Evolutionary conservation across 2,113 vertebrate genomes (phyloP).

Genomic region (Eurystomus gularis): DNA sequence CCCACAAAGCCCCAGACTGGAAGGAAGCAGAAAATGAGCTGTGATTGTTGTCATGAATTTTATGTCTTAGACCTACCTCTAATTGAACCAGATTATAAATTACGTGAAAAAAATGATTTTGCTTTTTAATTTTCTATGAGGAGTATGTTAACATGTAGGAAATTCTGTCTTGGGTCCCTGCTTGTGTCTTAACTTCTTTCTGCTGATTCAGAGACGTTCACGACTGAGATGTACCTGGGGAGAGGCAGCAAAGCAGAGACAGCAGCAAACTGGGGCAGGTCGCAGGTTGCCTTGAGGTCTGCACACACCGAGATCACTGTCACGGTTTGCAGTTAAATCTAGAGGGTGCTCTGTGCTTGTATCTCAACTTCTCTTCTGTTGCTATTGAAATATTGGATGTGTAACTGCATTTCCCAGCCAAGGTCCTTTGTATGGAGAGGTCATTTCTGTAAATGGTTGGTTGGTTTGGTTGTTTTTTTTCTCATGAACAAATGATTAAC

Average conservation of each 20-base stretch:
- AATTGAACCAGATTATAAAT: background rate
- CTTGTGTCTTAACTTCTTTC: background rate
- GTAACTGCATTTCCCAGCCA: background rate
- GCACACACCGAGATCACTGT: accelerated
- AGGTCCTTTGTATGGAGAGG: accelerated
- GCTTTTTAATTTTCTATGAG: background rate
- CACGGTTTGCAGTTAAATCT: background rate
- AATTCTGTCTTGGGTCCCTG: background rate
- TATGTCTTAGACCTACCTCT: background rate
- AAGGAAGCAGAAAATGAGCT: background rate
- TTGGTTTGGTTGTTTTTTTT: background rate
- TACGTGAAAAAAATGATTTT: background rate
- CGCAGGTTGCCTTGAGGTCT: background rate
- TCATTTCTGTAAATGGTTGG: constrained; percentile 3
- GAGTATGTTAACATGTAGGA: background rate
- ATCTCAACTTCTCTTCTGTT: background rate
- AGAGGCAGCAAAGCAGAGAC: background rate
- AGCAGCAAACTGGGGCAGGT: background rate
- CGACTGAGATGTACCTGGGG: accelerated
- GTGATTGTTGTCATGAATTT: background rate
- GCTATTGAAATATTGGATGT: background rate
- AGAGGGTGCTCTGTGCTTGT: background rate
- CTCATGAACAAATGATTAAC: constrained; percentile 72
- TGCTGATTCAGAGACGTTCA: background rate
- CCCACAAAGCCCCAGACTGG: background rate